Base-by-base conservation (phyloP, 1,140 invertebrate species). In the Helicoverpa armigera region DNA sequence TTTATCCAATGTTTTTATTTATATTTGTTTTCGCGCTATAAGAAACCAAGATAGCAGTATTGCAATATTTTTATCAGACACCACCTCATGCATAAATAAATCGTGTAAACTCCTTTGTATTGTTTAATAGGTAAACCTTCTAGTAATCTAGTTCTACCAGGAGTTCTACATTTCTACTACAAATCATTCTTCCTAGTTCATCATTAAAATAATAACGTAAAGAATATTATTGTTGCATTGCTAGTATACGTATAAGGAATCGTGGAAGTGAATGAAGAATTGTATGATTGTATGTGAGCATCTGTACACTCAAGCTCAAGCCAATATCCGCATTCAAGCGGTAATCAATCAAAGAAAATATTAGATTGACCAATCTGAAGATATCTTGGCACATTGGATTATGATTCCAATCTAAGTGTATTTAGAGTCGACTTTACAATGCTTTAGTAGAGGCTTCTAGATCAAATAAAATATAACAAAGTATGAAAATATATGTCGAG, bases 191-290 rank as follows among this genome's bases (percentile, higher is more conserved):
- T 69, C 65, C 65, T 50, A 35, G 16, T 69, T 16, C 16, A 69
- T 69, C 65, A 69, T 50, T 69, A 69, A 50, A 50, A 18, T 69
- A 69, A 69, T 69, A 69, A 50, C 50, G 65, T 69, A 51, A 69
- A 65, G 14, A 29, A 23, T 69, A 69, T 53, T 31, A 72, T 72
- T 29, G 12, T 72, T 31, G 69, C 48, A 72, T 53, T 72, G 69
- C 69, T 54, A 72, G 50, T 53, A 4, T 72, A 72, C 69, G 13
- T 72, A 72, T 31, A 54, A 72, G 69, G 69, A 9, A 31, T 31
- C 23, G 11, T 72, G 69, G 69, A 72, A 72, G 69, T 54, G 23
- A 53, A 54, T 54, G 43, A 72, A 72, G 50, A 72, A 72, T 72
- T 72, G 69, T 54, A 72, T 23, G 23, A 72, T 53, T 23, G 43